These are phyloP conservation scores for Coendou prehensilis DNA, from an alignment of 2,797 vertebrate species.

Conservation along the genomic window DNA sequence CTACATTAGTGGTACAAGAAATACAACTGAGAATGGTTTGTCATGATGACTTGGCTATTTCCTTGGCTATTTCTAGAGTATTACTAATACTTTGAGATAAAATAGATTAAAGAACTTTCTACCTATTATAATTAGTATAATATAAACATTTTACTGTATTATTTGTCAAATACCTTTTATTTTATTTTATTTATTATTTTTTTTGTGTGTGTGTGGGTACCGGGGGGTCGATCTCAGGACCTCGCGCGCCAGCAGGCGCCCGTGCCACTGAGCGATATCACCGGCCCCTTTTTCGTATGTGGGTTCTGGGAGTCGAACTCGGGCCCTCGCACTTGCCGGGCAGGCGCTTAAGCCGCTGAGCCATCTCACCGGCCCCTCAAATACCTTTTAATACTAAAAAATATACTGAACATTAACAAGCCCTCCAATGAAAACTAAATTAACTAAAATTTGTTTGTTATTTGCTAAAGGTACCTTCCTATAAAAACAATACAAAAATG, in stretches of 20 bases:
- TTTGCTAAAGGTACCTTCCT: neutral
- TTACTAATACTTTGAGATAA: neutral
- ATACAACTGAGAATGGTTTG: neutral
- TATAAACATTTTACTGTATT: neutral
- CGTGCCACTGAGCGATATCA: too few species aligned
- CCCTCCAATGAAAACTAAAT: slow-evolving; percentile 11
- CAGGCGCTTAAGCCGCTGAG: too few species aligned
- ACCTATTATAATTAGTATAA: neutral
- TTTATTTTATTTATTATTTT: too few species aligned
- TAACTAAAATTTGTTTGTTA: neutral
- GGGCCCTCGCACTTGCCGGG: too few species aligned
- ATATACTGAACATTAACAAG: neutral
- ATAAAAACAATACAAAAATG: slow-evolving; percentile 41
- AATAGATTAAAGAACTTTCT: neutral
- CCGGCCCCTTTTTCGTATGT: too few species aligned
- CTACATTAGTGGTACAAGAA: neutral
- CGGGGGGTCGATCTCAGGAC: too few species aligned
- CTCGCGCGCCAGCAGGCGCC: too few species aligned
- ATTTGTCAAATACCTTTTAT: neutral
- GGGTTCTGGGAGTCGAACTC: too few species aligned
- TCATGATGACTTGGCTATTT: neutral
- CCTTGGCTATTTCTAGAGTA: too few species aligned
- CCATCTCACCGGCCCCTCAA: too few species aligned
- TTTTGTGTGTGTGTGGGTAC: too few species aligned
- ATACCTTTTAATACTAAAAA: slow-evolving; percentile 37